phyloP scores from a whole-genome alignment of 2,888 invertebrate genomes.

The Microplitis deprimator region DNA sequence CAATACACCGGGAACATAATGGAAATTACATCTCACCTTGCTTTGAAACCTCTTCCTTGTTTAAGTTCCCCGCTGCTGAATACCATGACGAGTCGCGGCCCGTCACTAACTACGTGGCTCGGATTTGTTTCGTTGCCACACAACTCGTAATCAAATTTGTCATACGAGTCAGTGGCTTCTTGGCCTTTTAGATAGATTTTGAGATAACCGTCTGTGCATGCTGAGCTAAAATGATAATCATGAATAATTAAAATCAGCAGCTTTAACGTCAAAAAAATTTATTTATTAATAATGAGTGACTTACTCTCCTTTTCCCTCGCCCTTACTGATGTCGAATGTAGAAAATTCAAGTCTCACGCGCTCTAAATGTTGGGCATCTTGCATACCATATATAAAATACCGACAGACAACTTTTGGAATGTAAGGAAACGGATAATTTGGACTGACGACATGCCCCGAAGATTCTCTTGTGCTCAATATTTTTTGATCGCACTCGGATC shows the following conservation, averaged over 20 bases:
- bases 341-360: conserved; percentile 91
- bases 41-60: conserved; percentile 93
- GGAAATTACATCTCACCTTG: conserved; percentile 73
- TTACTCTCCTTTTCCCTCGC: conserved; percentile 85
- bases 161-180: conserved; percentile 92
- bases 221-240: conserved; percentile 71
- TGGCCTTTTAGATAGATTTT: conserved; percentile 93
- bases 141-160: conserved; percentile 93
- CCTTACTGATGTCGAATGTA: conserved; percentile 91
- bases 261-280: conserved; percentile 1
- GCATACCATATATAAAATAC: conserved; percentile 98
- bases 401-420: conserved; percentile 96
- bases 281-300: conserved; percentile 66
- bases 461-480: conserved; percentile 95
- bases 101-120: conserved; percentile 88
- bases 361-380: conserved; percentile 96
- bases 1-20: not conserved
- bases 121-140: conserved; percentile 87
- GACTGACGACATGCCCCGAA: conserved; percentile 93
- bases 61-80: conserved; percentile 91
- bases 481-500: conserved; percentile 99
- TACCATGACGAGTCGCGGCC: conserved; percentile 93
- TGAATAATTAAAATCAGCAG: conserved; percentile 49
- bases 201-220: conserved; percentile 90
- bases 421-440: conserved; percentile 96